Evolutionary conservation across 2,888 invertebrate species (phyloP), one percentile per base, ranked within the genome.

Genomic region (Anthophora plumipes): DNA sequence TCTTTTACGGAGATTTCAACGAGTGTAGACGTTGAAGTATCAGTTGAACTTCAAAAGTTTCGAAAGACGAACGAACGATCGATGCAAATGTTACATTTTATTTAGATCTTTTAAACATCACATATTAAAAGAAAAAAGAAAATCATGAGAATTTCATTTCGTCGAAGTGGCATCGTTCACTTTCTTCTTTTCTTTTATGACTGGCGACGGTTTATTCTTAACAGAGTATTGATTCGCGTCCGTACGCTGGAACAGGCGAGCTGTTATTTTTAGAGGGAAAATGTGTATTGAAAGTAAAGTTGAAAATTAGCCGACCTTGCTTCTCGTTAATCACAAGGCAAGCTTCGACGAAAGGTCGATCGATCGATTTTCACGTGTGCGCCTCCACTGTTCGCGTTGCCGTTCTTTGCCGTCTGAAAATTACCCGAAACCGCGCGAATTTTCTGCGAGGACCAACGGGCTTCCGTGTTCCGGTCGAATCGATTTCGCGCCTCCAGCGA

Each of bases 221-320:
- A 71, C 67, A 50, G n/a, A 41, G 52, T 81, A 83, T 85, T 17
- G 85, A 85, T 85, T 80, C 55, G n/a, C 50, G 55, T 12, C 4
- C 43, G 20, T 46, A 31, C 55, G 70, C 17, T 52, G 63, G 61
- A 75, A 46, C 77, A 52, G 31, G 50, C 55, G 63, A 37, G 20
- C 12, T 37, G 52, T 64, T 80, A 77, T 85, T 80, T 85, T 80
- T 76, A 77, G 77, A 67, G 22, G 68, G 31, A 31, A 39, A 66
- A 57, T 52, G 63, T 66, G 71, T 63, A 76, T 73, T 61, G 60
- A 84, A 82, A 82, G 82, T 70, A 77, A 75, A 85, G 73, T 84
- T 76, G 77, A 80, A 78, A 80, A 78, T 85, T 85, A 76, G 55
- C 60, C 71, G 76, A 80, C 77, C 77, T 83, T 80, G 85, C 59